Base-by-base conservation (phyloP, 2,888 invertebrate species). In the Drosophila falleni region DNA sequence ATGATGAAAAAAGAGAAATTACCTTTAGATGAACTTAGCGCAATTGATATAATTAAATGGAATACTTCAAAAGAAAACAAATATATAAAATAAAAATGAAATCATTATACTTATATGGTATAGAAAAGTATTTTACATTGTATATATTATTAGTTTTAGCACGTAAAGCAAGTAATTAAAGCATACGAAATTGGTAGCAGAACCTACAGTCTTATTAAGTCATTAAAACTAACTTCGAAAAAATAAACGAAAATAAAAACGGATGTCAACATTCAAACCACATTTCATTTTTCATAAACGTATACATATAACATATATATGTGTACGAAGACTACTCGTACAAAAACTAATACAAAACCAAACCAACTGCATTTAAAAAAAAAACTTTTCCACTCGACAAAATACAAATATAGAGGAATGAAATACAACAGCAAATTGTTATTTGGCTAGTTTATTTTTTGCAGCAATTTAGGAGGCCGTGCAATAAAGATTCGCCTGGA, bases 21-120 rank as follows among this genome's bases (percentile, higher is more conserved):
- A 92, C 90, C 90, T 91, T 92, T 91, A 92, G 91, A 90, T 82
- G 90, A 92, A 92, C 92, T 90, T 92, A 92, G 92, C 92, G 92
- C 92, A 92, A 92, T 92, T 92, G 92, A 90, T 89, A 72, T 89
- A 80, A 87, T 88, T 88, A 91, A 85, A 81, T 80, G 77, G 67
- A 77, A 80, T 72, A 78, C 77, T 66, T 58, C 64, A 65, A 65
- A 42, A 64, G 37, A 39, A 64, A 74, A 67, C 26, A 9, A 69
- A 61, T 19, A 61, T 19, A 19, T 1, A 19, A 31, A 19, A 62
- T 15, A 39, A 47, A 69, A 54, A 67, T 53, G 73, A 68, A 53
- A 35, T 59, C 64, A 71, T 51, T 73, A 59, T 56, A 74, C 72
- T 71, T 70, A 72, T 71, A 69, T 71, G 46, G 47, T 67, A 73